A percentile compares a stretch with the other conserved stretches of the same genome.
phyloP scores from a whole-genome alignment of 2,797 vertebrate species.

The Hafferia zeledoni region DNA sequence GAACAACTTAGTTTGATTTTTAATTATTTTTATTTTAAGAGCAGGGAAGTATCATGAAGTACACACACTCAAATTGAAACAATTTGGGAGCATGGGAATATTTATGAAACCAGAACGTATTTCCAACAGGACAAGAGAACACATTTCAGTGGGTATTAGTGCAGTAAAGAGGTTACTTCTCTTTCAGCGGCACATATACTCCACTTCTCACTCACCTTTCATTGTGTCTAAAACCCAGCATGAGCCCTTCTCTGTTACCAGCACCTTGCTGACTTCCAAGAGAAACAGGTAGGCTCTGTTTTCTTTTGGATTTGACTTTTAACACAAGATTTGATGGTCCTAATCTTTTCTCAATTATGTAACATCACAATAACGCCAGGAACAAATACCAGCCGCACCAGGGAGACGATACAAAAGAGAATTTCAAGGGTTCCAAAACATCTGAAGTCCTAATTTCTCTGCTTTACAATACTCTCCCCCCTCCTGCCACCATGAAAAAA shows the following conservation, averaged over 20 bases:
- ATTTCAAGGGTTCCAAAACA: neutral
- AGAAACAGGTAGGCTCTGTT: neutral
- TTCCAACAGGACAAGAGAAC: neutral
- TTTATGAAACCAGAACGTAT: neutral
- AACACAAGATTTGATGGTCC: neutral
- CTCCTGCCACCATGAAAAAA: neutral
- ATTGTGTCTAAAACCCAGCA: neutral
- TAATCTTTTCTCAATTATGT: conserved; percentile 4
- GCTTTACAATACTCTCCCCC: neutral
- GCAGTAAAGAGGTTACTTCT: neutral
- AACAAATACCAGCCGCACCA: neutral
- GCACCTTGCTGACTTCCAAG: conserved; percentile 15
- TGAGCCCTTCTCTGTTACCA: neutral
- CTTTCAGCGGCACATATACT: neutral
- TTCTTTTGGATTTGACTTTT: conserved; percentile 5
- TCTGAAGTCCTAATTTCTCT: neutral
- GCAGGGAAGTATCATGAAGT: neutral
- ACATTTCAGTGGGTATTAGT: neutral
- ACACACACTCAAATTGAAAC: neutral
- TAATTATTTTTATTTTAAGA: neutral
- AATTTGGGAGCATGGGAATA: neutral
- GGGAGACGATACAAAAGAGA: neutral
- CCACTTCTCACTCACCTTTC: conserved; percentile 5
- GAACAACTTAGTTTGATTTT: neutral
- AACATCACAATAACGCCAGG: neutral